Percentiles rank a stretch among this genome's conserved stretches.
These are phyloP conservation scores for Nothoprocta perdicaria DNA, from an alignment of 2,113 vertebrate genomes.

Conservation along the genomic window DNA sequence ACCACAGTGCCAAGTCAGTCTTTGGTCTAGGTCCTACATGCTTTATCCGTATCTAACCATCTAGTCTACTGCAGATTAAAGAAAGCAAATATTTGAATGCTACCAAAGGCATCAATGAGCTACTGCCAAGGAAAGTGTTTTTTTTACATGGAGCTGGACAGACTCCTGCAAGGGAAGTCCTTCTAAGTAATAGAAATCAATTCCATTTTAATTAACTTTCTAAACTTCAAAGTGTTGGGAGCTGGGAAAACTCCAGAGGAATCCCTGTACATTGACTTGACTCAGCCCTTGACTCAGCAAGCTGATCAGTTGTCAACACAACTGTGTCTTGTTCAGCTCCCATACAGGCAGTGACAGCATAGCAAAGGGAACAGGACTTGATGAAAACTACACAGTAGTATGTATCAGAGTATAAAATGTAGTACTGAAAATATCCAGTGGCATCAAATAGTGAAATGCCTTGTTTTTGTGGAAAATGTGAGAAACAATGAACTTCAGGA, in stretches of 20 bases:
- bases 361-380: background rate
- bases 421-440: background rate
- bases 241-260: background rate
- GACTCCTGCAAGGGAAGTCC: background rate
- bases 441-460: background rate
- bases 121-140: too few species aligned
- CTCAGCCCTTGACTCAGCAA: background rate
- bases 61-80: background rate
- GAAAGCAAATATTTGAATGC: background rate
- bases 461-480: background rate
- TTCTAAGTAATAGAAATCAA: background rate
- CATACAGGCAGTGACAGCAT: background rate
- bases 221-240: background rate
- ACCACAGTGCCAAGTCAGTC: background rate
- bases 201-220: background rate
- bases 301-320: background rate
- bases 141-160: background rate
- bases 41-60: fast-evolving
- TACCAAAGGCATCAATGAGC: background rate
- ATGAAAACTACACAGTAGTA: background rate
- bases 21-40: fast-evolving
- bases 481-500: too few species aligned
- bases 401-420: background rate
- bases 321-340: background rate
- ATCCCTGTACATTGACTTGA: background rate